Evolutionary conservation across 2,888 invertebrate genomes (phyloP), one percentile per base, ranked within the genome.

Genomic region (Zonitis immaculata): DNA sequence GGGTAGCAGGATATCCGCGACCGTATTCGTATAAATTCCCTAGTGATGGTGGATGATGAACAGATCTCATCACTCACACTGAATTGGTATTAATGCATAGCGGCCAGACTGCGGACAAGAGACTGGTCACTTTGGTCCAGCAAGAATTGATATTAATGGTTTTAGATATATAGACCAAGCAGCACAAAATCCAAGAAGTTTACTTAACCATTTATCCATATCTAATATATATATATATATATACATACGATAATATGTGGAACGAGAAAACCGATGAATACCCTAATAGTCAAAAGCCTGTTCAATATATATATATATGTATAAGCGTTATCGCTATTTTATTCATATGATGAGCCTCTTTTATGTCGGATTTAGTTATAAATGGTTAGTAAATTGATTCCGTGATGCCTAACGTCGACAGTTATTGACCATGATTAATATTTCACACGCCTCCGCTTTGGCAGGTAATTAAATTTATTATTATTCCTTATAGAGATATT

Each of bases 31-130:
- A 64, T n/a, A n/a, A n/a, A n/a, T n/a, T 68, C 73, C 73, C 71
- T 20, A 65, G 72, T 73, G 73, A 73, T 70, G 71, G 65, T 70
- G 73, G n/a, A 75, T 76, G 76, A 76, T 75, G 74, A 73, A 76
- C 73, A 69, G 71, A 60, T 64, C 69, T 71, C 75, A 76, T 76
- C 76, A 74, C 70, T 76, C 75, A 75, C 73, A 61, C 67, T 57
- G 73, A 76, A 76, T 76, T 76, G 74, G 75, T 74, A 76, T 76
- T 75, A 76, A 76, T 76, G 75, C 73, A n/a, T n/a, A 73, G 69
- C 67, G 73, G 72, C 69, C 67, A 68, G 59, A 63, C 66, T 68
- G 71, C 64, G 73, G 73, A 73, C 74, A 72, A 69, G 64, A 61
- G 64, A 61, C 66, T 66, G 69, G 70, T 66, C 70, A 68, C 66